A percentile compares a stretch with the other conserved stretches of the same genome.
Conservation (phyloP, 2,888 invertebrate genomes). For the Coremacera marginata region DNA sequence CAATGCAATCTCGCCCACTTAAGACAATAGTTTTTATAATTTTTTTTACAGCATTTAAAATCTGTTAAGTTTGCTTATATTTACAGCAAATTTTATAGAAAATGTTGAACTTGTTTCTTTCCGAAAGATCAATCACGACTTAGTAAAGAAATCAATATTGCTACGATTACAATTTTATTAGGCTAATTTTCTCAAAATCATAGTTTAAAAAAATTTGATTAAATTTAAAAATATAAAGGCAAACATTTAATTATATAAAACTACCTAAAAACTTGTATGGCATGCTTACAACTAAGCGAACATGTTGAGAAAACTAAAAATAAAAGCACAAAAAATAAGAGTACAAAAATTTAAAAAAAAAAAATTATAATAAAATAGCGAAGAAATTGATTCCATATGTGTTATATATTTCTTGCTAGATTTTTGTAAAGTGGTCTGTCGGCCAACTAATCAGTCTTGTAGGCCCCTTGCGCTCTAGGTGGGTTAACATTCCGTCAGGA, state of each 20-base stretch:
- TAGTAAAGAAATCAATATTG: no score
- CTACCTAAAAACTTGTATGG: background rate
- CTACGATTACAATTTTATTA: no score
- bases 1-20: no score
- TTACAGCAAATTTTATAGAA: no score
- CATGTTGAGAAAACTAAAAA: conserved; percentile 3
- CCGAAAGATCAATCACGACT: no score
- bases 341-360: background rate
- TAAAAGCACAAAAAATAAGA: background rate
- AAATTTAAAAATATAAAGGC: conserved; percentile 5
- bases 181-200: background rate
- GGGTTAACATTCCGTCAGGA: no score
- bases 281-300: background rate
- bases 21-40: no score
- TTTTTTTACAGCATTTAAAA: no score
- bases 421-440: background rate
- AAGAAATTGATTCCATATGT: background rate
- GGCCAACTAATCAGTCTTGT: background rate
- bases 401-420: background rate
- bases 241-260: background rate
- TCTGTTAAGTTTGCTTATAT: no score
- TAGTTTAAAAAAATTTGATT: background rate
- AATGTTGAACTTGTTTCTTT: no score
- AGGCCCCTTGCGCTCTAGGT: no score
- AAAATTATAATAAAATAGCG: background rate